phyloP scores from a whole-genome alignment of 2,797 vertebrate genomes.

The Astyanax mexicanus region DNA sequence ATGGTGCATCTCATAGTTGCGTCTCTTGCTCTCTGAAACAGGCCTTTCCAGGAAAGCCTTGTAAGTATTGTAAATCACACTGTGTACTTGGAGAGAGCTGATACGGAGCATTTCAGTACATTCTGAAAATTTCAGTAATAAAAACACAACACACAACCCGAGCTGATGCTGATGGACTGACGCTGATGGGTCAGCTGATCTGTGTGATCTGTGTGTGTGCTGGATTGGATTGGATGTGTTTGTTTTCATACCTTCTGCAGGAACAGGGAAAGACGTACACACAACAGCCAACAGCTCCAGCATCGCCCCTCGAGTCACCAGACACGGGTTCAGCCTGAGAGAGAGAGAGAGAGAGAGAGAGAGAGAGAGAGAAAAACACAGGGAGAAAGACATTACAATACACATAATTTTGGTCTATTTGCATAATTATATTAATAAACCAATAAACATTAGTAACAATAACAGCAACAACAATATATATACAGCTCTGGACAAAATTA shows the following conservation, averaged over 20 bases:
- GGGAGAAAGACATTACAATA: too few species aligned
- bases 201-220: not conserved
- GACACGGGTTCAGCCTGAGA: conserved; percentile 85
- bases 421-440: too few species aligned
- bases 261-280: conserved; percentile 67
- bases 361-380: too few species aligned
- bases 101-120: not conserved
- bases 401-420: too few species aligned
- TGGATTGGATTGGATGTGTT: too few species aligned
- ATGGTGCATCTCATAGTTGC: too few species aligned
- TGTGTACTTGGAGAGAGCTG: not conserved
- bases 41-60: not conserved
- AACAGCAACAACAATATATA: too few species aligned
- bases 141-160: not conserved
- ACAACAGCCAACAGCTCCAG: conserved; percentile 86
- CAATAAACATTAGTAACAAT: too few species aligned
- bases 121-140: not conserved
- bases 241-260: conserved; percentile 69
- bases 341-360: conserved; percentile 47
- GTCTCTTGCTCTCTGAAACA: not conserved
- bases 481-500: too few species aligned
- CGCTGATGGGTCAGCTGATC: not conserved
- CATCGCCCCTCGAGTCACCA: conserved; percentile 90
- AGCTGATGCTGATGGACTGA: not conserved
- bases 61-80: not conserved